These are phyloP conservation scores for Epinephelus malabaricus DNA, from an alignment of 2,797 vertebrate genomes.

Conservation along the genomic window DNA sequence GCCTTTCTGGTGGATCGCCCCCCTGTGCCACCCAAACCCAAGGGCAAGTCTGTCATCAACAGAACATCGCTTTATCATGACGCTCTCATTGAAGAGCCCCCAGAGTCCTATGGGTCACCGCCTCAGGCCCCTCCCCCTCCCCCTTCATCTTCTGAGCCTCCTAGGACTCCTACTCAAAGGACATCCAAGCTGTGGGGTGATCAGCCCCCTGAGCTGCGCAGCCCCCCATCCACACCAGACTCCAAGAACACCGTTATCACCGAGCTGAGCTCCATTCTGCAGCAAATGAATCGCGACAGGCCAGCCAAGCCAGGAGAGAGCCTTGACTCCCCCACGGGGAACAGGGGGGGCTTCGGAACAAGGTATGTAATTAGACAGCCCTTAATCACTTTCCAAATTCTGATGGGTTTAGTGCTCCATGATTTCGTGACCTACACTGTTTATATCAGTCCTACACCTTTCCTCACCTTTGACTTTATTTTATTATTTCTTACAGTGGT, in stretches of 20 bases:
- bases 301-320: slow-evolving; percentile 91
- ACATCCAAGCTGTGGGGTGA: slow-evolving; percentile 97
- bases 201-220: slow-evolving; percentile 89
- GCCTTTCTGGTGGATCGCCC: slow-evolving; percentile 94
- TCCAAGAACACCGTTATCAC: slow-evolving; percentile 96
- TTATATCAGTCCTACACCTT: not conserved
- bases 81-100: slow-evolving; percentile 91
- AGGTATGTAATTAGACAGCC: slow-evolving; percentile 88
- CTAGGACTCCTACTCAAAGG: slow-evolving; percentile 91
- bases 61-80: slow-evolving; percentile 95
- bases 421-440: not conserved
- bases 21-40: slow-evolving; percentile 97
- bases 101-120: slow-evolving; percentile 89
- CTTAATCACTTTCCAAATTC: not conserved
- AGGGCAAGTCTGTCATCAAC: slow-evolving; percentile 94
- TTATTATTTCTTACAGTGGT: not conserved
- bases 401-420: not conserved
- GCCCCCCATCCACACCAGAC: slow-evolving; percentile 91
- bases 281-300: slow-evolving; percentile 96
- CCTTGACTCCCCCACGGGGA: slow-evolving; percentile 90
- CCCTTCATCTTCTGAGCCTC: slow-evolving; percentile 83
- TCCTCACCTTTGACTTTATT: not conserved
- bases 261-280: slow-evolving; percentile 97
- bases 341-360: slow-evolving; percentile 89
- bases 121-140: slow-evolving; percentile 90